A percentile compares a stretch with the other conserved stretches of the same genome.
Conservation (phyloP, 2,797 vertebrate genomes). For the Xenentodon cancila region DNA sequence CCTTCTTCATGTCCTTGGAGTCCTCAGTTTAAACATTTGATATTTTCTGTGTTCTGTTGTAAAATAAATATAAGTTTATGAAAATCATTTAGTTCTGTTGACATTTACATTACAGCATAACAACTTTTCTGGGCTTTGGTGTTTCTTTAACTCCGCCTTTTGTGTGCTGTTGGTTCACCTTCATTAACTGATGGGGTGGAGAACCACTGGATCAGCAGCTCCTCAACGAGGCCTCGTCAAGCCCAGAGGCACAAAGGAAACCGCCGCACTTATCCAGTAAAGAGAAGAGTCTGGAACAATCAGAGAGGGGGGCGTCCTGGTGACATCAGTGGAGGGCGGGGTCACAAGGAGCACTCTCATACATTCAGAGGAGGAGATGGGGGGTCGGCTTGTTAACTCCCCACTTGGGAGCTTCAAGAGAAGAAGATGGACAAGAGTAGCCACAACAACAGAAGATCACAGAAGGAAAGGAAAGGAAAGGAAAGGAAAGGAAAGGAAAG, state of each 20-base stretch:
- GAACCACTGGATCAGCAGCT: constrained; percentile 73
- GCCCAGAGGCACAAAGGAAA: constrained; percentile 81
- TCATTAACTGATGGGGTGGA: constrained; percentile 65
- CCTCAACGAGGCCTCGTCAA: constrained; percentile 75
- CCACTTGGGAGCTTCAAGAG: constrained; percentile 41
- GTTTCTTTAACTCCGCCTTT: constrained; percentile 75
- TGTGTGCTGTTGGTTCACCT: constrained; percentile 83
- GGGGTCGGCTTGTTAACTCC: constrained; percentile 57
- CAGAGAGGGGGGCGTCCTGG: constrained; percentile 53
- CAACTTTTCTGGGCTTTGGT: too few species aligned
- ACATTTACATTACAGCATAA: too few species aligned
- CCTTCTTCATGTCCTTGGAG: too few species aligned
- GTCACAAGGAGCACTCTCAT: constrained; percentile 46
- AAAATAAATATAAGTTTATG: too few species aligned
- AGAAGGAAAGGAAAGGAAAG: too few species aligned
- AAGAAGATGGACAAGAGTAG: too few species aligned
- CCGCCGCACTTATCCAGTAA: constrained; percentile 82
- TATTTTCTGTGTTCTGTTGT: too few species aligned
- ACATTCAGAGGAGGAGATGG: constrained; percentile 22
- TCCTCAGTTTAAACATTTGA: too few species aligned
- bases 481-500: too few species aligned
- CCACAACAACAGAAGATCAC: too few species aligned
- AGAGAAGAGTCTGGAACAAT: constrained; percentile 67
- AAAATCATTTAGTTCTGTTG: too few species aligned
- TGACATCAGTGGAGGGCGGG: constrained; percentile 62